Base-by-base conservation (phyloP, 1,140 invertebrate species). In the Tyrophagus putrescentiae region DNA sequence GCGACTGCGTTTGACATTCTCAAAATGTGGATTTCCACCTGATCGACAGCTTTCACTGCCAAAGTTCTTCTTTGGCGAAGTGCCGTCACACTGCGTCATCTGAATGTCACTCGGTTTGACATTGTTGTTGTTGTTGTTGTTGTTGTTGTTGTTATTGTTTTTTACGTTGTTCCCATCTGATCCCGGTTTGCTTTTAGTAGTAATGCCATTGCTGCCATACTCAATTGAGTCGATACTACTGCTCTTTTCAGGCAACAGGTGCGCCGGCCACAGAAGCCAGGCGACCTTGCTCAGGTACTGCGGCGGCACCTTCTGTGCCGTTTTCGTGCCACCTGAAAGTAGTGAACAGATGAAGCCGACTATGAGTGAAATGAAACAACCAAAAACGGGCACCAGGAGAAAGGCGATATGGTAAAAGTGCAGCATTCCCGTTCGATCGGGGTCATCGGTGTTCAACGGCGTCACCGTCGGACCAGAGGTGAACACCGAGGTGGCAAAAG, bases 381-480 rank as follows among this genome's bases (percentile, higher is more conserved):
- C 62, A 34, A 41, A 45, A 32, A 61, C 52, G n/a, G 62, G 62
- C 5, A 63, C 62, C 45, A 63, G 48, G 36, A 63, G 44, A 56
- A 52, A 63, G 18, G 62, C 50, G 11, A 63, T 59, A 23, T 63
- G 62, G 52, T 53, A 63, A 36, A 63, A 28, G 16, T 28, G 25
- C 2, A 63, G 27, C 6, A 61, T 28, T n/a, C 58, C 59, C 7
- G 6, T 31, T 11, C 29, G 39, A 29, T 63, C 45, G 27, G 44
- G 31, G 54, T 18, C 25, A 11, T 54, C 16, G 21, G 7, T 54
- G 13, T n/a, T 54, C 3, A 32, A 11, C 39, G 52, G 3, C 34
- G 50, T 7, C 4, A 27, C n/a, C 21, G 52, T 54, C 27, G 52
- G 32, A 18, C 31, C 4, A 4, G 25, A 54, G 11, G 11, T 13